These are phyloP conservation scores for Diabrotica undecimpunctata DNA, from an alignment of 1,140 invertebrate genomes.

Conservation along the genomic window DNA sequence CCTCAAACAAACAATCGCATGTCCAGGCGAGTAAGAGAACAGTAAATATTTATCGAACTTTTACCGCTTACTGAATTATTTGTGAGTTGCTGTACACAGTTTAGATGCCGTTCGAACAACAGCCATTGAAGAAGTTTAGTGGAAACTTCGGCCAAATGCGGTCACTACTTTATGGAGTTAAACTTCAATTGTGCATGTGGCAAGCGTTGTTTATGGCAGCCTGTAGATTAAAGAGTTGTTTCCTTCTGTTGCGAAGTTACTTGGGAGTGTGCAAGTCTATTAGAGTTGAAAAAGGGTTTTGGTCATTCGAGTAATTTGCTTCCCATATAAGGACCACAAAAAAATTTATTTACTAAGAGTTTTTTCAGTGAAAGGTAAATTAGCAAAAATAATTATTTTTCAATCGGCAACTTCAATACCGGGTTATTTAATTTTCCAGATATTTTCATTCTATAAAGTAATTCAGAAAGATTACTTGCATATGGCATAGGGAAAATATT, in stretches of 20 bases:
- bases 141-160: constrained; percentile 13
- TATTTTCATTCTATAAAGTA: too few species aligned
- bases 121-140: constrained; percentile 11
- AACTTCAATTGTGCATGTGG: constrained; percentile 4
- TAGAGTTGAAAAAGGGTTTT: not conserved
- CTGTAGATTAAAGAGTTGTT: not conserved
- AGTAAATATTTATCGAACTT: constrained; percentile 17
- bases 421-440: too few species aligned
- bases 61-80: constrained; percentile 14
- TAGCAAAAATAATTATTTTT: too few species aligned
- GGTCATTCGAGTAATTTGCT: too few species aligned
- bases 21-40: not conserved
- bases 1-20: not conserved
- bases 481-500: too few species aligned
- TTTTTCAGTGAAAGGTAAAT: too few species aligned
- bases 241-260: not conserved
- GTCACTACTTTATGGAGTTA: constrained; percentile 13
- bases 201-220: not conserved
- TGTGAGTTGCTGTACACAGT: not conserved
- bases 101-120: not conserved
- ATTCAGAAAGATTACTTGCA: too few species aligned
- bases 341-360: too few species aligned
- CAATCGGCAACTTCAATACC: too few species aligned
- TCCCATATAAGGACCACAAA: too few species aligned
- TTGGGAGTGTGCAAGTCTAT: not conserved